These are phyloP conservation scores for Protaetia brevitarsis DNA, from an alignment of 1,140 invertebrate species.

Conservation along the genomic window DNA sequence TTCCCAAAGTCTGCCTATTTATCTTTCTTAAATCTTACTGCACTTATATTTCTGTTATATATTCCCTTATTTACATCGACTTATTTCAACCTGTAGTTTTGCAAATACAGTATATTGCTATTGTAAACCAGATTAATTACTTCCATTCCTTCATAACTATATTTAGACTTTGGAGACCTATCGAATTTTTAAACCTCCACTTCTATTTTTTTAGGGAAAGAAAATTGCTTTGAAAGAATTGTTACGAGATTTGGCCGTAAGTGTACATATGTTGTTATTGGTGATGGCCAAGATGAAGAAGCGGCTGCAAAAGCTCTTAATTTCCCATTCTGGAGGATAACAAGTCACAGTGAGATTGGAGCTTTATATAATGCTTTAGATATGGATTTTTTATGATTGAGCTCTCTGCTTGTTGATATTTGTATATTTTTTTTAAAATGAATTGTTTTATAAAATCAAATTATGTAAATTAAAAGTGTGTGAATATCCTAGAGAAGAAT, in stretches of 20 bases:
- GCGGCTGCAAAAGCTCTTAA: slow-evolving; percentile 89
- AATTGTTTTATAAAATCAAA: slow-evolving; percentile 16
- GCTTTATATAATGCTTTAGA: slow-evolving; percentile 92
- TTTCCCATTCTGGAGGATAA: slow-evolving; percentile 96
- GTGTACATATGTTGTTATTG: slow-evolving; percentile 95
- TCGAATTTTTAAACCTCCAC: not conserved
- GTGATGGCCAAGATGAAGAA: slow-evolving; percentile 91
- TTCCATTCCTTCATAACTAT: too few relatives aligned
- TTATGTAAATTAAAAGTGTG: slow-evolving; percentile 10
- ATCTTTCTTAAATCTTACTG: too few relatives aligned
- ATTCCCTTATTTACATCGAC: too few relatives aligned
- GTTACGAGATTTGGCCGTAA: slow-evolving; percentile 93
- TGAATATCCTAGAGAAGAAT: not conserved
- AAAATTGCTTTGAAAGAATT: slow-evolving; percentile 87
- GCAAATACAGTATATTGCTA: not conserved
- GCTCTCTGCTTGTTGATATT: slow-evolving; percentile 8
- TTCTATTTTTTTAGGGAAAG: slow-evolving; percentile 69
- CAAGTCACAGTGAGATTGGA: slow-evolving; percentile 85
- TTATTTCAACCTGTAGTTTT: not conserved
- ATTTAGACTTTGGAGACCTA: too few relatives aligned
- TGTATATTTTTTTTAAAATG: slow-evolving; percentile 12
- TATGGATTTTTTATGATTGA: slow-evolving; percentile 87
- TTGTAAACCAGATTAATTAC: too few relatives aligned
- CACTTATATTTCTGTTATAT: too few relatives aligned
- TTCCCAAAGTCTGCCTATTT: too few relatives aligned